Evolutionary conservation across 2,888 invertebrate genomes (phyloP).

Genomic region (Dioctria linearis): DNA sequence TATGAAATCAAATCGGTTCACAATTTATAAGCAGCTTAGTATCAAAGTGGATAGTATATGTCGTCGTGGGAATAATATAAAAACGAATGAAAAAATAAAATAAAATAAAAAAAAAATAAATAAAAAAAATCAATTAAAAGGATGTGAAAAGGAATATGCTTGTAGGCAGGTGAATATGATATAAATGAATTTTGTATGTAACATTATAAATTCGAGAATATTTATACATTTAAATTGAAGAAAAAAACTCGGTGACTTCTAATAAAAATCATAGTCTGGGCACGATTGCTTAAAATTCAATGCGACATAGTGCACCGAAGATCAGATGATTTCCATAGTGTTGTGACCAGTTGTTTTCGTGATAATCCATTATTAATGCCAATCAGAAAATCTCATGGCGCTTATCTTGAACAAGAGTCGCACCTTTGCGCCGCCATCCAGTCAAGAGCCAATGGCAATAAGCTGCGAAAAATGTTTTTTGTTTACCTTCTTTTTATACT

Average conservation of each 20-base stretch:
- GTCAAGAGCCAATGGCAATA: conserved; percentile 29
- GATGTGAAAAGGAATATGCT: too few species aligned
- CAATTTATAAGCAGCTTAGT: conserved; percentile 10
- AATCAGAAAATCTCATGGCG: conserved; percentile 66
- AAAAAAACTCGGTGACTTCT: neutral
- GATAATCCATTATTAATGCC: conserved; percentile 72
- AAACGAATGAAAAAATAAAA: too few species aligned
- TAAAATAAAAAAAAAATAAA: too few species aligned
- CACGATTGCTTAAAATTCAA: conserved; percentile 28
- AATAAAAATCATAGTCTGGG: neutral
- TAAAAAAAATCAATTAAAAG: too few species aligned
- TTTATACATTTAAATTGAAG: neutral
- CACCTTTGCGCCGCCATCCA: conserved; percentile 16
- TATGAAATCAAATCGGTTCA: conserved; percentile 24
- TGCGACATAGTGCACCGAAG: neutral
- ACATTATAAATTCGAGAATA: too few species aligned
- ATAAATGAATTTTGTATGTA: too few species aligned
- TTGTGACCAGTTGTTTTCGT: conserved; percentile 68
- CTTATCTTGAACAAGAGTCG: conserved; percentile 46
- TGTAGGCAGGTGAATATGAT: too few species aligned
- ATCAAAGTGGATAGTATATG: too few species aligned
- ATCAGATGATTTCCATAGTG: conserved; percentile 58
- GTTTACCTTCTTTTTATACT: conserved; percentile 2
- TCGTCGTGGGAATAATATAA: too few species aligned
- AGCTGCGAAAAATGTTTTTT: conserved; percentile 28